Conservation (phyloP, 2,797 vertebrate genomes). For the Phataginus tetradactyla region DNA sequence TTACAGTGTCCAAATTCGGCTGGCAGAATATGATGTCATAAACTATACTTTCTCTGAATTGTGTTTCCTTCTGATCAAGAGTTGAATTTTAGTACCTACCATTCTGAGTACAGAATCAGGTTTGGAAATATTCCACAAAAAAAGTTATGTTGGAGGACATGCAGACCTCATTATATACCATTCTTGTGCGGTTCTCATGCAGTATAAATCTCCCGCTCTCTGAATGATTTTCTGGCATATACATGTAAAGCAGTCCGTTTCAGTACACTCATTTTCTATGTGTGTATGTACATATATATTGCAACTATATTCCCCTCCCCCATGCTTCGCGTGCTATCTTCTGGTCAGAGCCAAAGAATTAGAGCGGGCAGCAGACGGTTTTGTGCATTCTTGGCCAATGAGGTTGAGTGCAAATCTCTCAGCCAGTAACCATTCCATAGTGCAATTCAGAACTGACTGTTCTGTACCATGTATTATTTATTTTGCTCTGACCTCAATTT, state of each 20-base stretch:
- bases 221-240: not conserved
- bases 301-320: too few species aligned
- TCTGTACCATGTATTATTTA: not conserved
- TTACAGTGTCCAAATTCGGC: not conserved
- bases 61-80: not conserved
- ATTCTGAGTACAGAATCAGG: not conserved
- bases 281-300: too few species aligned
- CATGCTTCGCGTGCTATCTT: not conserved
- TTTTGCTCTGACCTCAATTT: conserved; percentile 41
- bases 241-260: not conserved
- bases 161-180: not conserved
- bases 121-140: not conserved
- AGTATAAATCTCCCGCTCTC: not conserved
- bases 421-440: not conserved
- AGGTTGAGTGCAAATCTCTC: conserved; percentile 31
- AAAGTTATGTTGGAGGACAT: conserved; percentile 3
- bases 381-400: not conserved
- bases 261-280: not conserved
- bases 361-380: not conserved
- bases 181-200: not conserved
- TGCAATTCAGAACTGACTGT: not conserved
- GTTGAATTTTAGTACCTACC: not conserved
- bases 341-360: not conserved
- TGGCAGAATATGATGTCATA: not conserved
- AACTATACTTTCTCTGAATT: not conserved